These are phyloP conservation scores for Sipunculus nudus DNA, from an alignment of 2,888 invertebrate species.

Conservation along the genomic window DNA sequence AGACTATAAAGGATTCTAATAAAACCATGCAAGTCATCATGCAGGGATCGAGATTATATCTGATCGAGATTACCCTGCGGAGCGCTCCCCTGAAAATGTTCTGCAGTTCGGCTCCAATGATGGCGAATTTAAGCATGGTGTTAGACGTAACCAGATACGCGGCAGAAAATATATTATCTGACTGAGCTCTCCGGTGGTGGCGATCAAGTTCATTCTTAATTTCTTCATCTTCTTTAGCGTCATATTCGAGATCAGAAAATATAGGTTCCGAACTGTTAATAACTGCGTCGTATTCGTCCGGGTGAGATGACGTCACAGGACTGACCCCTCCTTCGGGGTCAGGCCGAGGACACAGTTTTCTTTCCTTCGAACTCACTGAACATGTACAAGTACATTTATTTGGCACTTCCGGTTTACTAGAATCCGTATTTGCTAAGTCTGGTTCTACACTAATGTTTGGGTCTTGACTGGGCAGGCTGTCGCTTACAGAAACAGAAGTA, in stretches of 20 bases:
- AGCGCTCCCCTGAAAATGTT: constrained; percentile 95
- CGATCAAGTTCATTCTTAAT: constrained; percentile 81
- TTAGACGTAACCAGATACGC: constrained; percentile 77
- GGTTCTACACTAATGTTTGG: too few species aligned
- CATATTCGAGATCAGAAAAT: constrained; percentile 56
- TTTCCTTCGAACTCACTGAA: too few species aligned
- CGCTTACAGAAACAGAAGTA: too few species aligned
- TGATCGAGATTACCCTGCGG: constrained; percentile 83
- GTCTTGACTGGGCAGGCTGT: too few species aligned
- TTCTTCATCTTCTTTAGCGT: constrained; percentile 39
- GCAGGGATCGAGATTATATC: too few species aligned
- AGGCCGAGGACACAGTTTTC: too few species aligned
- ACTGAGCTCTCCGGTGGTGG: constrained; percentile 97
- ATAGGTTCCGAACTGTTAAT: constrained; percentile 57
- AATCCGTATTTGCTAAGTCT: too few species aligned
- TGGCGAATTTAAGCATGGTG: constrained; percentile 97
- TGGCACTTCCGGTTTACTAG: too few species aligned
- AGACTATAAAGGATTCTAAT: too few species aligned
- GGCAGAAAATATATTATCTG: constrained; percentile 66
- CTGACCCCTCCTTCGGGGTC: constrained; percentile 58
- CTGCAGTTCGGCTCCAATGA: constrained; percentile 96
- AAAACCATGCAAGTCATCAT: too few species aligned
- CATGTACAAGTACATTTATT: too few species aligned
- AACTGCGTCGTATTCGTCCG: constrained; percentile 53
- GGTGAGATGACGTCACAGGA: constrained; percentile 11